Evolutionary conservation across 2,113 vertebrate genomes (phyloP).

Genomic region (Halcyon senegalensis): DNA sequence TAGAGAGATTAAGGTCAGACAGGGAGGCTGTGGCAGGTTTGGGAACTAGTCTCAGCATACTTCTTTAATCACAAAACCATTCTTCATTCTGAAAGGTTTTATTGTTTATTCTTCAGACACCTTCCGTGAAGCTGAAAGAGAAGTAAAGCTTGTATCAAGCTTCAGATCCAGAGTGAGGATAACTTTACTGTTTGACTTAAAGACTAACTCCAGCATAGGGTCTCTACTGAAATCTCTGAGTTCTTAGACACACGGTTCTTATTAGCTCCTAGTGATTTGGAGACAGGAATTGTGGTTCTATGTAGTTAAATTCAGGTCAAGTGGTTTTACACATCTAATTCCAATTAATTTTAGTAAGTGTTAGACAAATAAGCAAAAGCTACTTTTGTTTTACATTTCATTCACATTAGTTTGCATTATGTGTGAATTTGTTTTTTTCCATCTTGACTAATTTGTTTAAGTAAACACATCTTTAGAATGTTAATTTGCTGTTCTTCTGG

Average conservation of each 20-base stretch:
- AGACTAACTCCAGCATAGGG: neutral
- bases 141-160: neutral
- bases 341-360: neutral
- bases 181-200: neutral
- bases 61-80: neutral
- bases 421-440: neutral
- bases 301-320: neutral
- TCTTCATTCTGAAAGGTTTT: slow-evolving; percentile 19
- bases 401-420: neutral
- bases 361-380: neutral
- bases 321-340: neutral
- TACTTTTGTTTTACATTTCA: neutral
- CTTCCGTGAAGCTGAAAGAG: neutral
- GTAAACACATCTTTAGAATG: neutral
- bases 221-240: neutral
- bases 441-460: neutral
- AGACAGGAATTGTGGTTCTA: neutral
- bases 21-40: neutral
- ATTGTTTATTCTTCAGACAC: neutral
- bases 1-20: neutral
- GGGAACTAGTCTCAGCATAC: neutral
- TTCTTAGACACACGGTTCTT: neutral
- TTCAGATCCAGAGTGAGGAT: neutral
- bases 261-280: neutral
- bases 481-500: neutral